Evolutionary conservation across 53 echinoderm and acorn worm species (phyloP).

Genomic region (Holothuria leucospilota): DNA sequence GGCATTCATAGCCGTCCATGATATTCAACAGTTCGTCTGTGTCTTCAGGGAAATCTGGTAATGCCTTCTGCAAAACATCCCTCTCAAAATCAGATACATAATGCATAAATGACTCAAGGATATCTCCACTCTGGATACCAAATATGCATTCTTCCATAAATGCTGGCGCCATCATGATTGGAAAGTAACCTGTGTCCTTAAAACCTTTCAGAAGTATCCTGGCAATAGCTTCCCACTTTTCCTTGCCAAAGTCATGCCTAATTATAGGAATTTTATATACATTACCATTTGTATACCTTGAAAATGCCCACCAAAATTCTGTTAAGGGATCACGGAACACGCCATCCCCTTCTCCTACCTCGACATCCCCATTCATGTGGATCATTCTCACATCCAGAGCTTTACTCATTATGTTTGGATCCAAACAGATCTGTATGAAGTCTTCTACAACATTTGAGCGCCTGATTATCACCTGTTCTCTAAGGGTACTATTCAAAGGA

Average conservation of each 20-base stretch:
- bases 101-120: background rate
- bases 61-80: background rate
- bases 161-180: background rate
- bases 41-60: background rate
- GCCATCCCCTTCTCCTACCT: background rate
- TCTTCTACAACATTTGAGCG: conserved; percentile 3
- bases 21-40: conserved; percentile 4
- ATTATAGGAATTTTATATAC: conserved; percentile 1
- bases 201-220: conserved; percentile 10
- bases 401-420: background rate
- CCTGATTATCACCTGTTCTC: background rate
- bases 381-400: background rate
- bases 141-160: background rate
- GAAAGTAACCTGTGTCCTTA: conserved; percentile 12
- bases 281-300: background rate
- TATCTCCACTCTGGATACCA: background rate
- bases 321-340: background rate
- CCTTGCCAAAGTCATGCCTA: conserved; percentile 3
- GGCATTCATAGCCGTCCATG: background rate
- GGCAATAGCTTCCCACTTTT: background rate
- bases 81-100: conserved; percentile 2
- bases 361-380: background rate
- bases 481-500: background rate
- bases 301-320: conserved; percentile 2
- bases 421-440: background rate